Percentiles rank a stretch among this genome's conserved stretches.
These are phyloP conservation scores for Cynodonichthys magdalenae DNA, from an alignment of 2,797 vertebrate species.

Conservation along the genomic window DNA sequence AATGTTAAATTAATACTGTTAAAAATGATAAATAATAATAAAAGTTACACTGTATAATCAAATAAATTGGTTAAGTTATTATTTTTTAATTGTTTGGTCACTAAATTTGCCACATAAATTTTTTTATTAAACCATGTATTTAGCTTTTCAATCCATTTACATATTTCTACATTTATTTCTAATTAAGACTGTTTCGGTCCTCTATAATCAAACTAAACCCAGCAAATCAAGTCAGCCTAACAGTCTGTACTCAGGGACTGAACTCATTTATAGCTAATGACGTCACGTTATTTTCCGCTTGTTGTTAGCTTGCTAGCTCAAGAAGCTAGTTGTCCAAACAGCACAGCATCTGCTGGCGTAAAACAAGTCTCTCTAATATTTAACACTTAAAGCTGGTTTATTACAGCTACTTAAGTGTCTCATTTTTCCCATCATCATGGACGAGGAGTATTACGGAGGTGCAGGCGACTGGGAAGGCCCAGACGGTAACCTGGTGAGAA, in stretches of 20 bases:
- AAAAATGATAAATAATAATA: too few species aligned
- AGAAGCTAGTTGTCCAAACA: conserved; percentile 4
- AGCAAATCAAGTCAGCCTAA: too few species aligned
- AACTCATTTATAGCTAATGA: neutral
- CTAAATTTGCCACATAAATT: too few species aligned
- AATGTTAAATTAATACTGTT: too few species aligned
- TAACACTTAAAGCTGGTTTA: neutral
- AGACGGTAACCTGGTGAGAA: conserved; percentile 64
- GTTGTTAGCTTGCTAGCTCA: conserved; percentile 55
- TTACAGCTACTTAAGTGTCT: fast-evolving
- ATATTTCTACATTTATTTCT: too few species aligned
- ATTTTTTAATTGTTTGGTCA: too few species aligned
- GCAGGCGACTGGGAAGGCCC: conserved; percentile 79
- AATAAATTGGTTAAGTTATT: too few species aligned
- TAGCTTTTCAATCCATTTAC: too few species aligned
- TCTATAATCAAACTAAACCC: too few species aligned
- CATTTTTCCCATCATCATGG: conserved; percentile 61
- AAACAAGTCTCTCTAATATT: neutral
- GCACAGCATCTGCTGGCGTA: neutral
- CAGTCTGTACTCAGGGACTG: conserved; percentile 37
- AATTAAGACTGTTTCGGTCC: too few species aligned
- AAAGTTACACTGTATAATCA: too few species aligned
- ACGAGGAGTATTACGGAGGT: conserved; percentile 78
- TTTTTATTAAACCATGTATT: too few species aligned
- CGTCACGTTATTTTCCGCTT: conserved; percentile 64